phyloP scores from a whole-genome alignment of 2,888 invertebrate genomes.

The Netelia virgata region DNA sequence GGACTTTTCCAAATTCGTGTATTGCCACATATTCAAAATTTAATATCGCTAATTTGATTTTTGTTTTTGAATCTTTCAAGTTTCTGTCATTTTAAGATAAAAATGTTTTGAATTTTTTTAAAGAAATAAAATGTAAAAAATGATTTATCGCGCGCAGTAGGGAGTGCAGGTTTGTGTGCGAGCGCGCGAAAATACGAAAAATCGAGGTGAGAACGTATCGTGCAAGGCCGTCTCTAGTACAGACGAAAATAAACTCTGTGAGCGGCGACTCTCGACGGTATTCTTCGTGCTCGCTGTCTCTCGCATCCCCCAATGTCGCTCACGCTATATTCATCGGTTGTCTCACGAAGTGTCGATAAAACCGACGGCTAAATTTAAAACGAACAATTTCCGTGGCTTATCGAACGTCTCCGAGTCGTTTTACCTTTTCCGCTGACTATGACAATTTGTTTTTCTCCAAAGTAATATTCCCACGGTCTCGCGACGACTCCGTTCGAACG shows the following conservation, averaged over 20 bases:
- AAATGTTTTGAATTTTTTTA: too few relatives aligned
- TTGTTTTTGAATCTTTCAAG: too few relatives aligned
- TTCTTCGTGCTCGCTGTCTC: slow-evolving; percentile 15
- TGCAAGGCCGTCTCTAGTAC: slow-evolving; percentile 49
- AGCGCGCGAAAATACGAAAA: slow-evolving; percentile 15
- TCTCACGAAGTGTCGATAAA: slow-evolving; percentile 57
- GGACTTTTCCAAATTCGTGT: too few relatives aligned
- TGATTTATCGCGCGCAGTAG: slow-evolving; percentile 7
- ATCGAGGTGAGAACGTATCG: slow-evolving; percentile 51
- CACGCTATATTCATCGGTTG: slow-evolving; percentile 4
- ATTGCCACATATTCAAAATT: too few relatives aligned
- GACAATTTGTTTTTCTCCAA: background rate
- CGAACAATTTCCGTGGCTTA: slow-evolving; percentile 55
- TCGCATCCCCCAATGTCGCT: slow-evolving; percentile 6
- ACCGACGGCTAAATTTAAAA: slow-evolving; percentile 50
- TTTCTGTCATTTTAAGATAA: too few relatives aligned
- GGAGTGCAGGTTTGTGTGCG: background rate
- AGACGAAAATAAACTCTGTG: slow-evolving; percentile 55
- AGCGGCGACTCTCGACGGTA: slow-evolving; percentile 28
- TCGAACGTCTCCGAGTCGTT: slow-evolving; percentile 45
- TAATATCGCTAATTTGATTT: too few relatives aligned
- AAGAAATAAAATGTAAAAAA: too few relatives aligned
- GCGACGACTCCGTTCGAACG: background rate
- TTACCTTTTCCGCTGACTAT: slow-evolving; percentile 6
- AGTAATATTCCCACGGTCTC: background rate